Evolutionary conservation across 2,113 vertebrate species (phyloP).

Genomic region (Typhlomys cinereus): DNA sequence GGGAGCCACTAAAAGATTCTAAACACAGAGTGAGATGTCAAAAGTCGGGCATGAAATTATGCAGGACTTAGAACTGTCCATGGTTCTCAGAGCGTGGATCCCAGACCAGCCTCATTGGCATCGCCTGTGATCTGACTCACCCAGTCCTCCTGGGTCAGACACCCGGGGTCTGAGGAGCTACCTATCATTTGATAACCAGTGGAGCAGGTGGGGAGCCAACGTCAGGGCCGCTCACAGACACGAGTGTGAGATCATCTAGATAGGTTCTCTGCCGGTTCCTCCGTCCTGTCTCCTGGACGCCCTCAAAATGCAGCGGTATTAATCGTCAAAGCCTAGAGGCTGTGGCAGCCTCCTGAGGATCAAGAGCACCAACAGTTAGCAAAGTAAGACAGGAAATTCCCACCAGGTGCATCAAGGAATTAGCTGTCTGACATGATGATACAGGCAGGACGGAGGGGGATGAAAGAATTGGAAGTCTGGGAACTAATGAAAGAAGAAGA

Average conservation of each 20-base stretch:
- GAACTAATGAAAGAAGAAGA: background rate
- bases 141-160: background rate
- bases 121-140: too few species aligned
- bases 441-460: too few species aligned
- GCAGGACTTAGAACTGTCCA: background rate
- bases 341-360: background rate
- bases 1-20: background rate
- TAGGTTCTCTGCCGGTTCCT: background rate
- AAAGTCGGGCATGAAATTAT: background rate
- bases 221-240: background rate
- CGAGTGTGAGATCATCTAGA: background rate
- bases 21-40: background rate
- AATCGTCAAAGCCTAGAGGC: background rate
- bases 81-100: background rate
- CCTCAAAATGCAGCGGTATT: background rate
- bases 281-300: background rate
- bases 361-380: background rate
- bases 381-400: background rate
- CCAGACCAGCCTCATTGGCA: background rate
- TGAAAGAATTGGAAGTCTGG: background rate
- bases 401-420: background rate
- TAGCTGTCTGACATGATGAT: too few species aligned
- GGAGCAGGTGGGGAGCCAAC: background rate
- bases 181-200: background rate
- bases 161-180: background rate